These are phyloP conservation scores for Hemiprocne comata DNA, from an alignment of 2,113 vertebrate species.

Conservation along the genomic window DNA sequence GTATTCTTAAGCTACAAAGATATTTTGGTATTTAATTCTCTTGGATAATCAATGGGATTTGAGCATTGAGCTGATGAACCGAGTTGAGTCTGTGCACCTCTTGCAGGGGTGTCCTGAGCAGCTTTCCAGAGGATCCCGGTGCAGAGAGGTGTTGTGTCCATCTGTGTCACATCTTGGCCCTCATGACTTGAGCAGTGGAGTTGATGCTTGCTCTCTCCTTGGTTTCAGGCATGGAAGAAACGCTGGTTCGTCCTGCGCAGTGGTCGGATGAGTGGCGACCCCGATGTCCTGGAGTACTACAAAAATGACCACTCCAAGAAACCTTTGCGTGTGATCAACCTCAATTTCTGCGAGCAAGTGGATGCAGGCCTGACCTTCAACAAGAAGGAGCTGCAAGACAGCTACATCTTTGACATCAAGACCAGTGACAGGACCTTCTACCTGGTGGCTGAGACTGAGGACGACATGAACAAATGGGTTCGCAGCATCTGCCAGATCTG, in stretches of 20 bases:
- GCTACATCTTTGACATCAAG: constrained; percentile 98
- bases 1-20: neutral
- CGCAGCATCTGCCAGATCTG: constrained; percentile 98
- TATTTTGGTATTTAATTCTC: neutral
- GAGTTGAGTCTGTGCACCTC: neutral
- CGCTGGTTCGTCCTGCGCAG: constrained; percentile 98
- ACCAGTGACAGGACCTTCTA: constrained; percentile 97
- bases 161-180: neutral
- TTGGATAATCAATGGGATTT: neutral
- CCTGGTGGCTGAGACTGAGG: constrained; percentile 95
- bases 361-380: constrained; percentile 96
- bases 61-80: neutral
- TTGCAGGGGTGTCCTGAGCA: neutral
- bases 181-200: accelerated
- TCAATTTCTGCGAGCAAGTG: constrained; percentile 97
- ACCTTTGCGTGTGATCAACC: constrained; percentile 93
- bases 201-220: neutral
- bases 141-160: accelerated
- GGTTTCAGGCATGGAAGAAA: constrained; percentile 94
- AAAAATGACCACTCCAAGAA: constrained; percentile 98
- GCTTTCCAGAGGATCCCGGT: neutral
- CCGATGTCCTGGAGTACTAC: constrained; percentile 97
- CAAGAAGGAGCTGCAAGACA: constrained; percentile 97
- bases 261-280: constrained; percentile 96
- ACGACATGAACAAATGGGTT: constrained; percentile 99